phyloP scores from a whole-genome alignment of 1,140 invertebrate species.

The Formica selysi region DNA sequence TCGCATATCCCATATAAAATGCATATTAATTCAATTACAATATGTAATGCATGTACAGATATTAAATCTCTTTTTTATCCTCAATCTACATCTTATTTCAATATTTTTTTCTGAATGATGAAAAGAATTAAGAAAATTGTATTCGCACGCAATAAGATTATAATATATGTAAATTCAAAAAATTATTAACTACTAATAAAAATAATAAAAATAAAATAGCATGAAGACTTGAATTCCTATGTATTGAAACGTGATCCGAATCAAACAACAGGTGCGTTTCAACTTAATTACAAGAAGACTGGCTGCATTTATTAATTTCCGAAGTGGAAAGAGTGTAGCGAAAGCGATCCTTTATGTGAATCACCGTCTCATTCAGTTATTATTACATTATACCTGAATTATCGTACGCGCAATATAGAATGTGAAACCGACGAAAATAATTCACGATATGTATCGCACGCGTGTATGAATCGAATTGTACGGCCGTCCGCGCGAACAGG shows the following conservation, averaged over 20 bases:
- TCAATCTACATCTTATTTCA: too few species aligned
- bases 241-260: conserved; percentile 1
- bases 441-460: conserved; percentile 28
- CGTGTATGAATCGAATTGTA: background rate
- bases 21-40: background rate
- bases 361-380: conserved; percentile 35
- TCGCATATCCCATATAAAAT: background rate
- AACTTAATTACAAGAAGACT: conserved; percentile 30
- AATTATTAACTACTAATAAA: background rate
- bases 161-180: background rate
- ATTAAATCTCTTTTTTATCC: background rate
- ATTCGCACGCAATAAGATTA: background rate
- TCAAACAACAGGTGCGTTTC: background rate
- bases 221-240: conserved; percentile 1
- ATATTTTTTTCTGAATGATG: background rate
- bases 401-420: conserved; percentile 27
- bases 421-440: conserved; percentile 46
- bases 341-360: conserved; percentile 42
- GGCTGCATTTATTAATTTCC: conserved; percentile 22
- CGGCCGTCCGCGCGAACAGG: background rate
- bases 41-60: background rate
- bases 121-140: too few species aligned
- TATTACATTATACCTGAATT: conserved; percentile 42
- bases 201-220: background rate
- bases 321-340: conserved; percentile 41